These are phyloP conservation scores for Tetragonula clypearis DNA, from an alignment of 1,140 invertebrate species.

Conservation along the genomic window DNA sequence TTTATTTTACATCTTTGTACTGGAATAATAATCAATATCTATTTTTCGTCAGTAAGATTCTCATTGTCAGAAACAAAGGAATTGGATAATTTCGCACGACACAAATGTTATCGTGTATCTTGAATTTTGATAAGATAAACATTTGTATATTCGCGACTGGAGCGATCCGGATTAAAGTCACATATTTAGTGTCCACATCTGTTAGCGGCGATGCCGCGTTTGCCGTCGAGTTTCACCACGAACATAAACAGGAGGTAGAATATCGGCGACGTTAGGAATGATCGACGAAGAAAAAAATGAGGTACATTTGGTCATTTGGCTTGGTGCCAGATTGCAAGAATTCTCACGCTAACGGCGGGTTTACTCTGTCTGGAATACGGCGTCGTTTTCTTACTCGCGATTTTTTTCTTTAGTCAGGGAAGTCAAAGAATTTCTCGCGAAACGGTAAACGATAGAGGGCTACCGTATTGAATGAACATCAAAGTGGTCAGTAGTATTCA, in stretches of 20 bases:
- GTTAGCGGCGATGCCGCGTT: conserved; percentile 8
- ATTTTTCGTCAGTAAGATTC: no score
- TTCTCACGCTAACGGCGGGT: conserved; percentile 36
- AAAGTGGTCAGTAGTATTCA: background rate
- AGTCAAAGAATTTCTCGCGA: background rate
- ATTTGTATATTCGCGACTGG: background rate
- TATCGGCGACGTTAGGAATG: conserved; percentile 47
- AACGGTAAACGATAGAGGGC: conserved; percentile 2
- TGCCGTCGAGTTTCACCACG: background rate
- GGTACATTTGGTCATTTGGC: conserved; percentile 38
- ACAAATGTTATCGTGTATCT: conserved; percentile 11
- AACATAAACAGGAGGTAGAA: conserved; percentile 51
- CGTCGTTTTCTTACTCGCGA: background rate
- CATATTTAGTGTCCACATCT: conserved; percentile 34
- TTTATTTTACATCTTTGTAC: background rate
- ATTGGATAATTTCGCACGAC: background rate
- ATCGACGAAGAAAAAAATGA: conserved; percentile 40
- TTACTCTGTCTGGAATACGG: no score
- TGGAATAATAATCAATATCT: background rate
- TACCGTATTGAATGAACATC: background rate
- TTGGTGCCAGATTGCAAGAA: conserved; percentile 30
- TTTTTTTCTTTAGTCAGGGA: background rate
- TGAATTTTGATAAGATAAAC: conserved; percentile 46
- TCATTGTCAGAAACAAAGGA: background rate
- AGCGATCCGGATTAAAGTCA: conserved; percentile 15